Evolutionary conservation across 2,113 vertebrate species (phyloP).

Genomic region (Callionymus lyra): DNA sequence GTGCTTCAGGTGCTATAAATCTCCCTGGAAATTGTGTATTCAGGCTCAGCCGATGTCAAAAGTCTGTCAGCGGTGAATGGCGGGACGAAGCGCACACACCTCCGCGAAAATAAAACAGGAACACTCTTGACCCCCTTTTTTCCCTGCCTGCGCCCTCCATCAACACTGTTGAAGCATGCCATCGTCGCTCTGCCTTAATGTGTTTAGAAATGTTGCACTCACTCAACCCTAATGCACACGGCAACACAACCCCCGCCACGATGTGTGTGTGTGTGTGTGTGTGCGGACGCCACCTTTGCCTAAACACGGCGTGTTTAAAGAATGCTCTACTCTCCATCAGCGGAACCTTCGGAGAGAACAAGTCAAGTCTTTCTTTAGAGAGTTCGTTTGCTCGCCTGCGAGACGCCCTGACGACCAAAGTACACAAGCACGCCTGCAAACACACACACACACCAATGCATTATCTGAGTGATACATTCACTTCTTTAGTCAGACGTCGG

Average conservation of each 20-base stretch:
- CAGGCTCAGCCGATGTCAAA: constrained; percentile 54
- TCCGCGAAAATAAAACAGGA: constrained; percentile 60
- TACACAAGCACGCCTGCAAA: constrained; percentile 1
- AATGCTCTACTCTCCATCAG: constrained; percentile 51
- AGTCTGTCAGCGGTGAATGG: constrained; percentile 47
- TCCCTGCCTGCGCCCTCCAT: constrained; percentile 46
- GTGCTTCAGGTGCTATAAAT: constrained; percentile 12
- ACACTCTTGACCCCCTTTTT: constrained; percentile 48
- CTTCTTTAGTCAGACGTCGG: no score
- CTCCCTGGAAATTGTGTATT: constrained; percentile 51
- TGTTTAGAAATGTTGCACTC: constrained; percentile 66
- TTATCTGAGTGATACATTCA: no score
- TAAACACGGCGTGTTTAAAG: constrained; percentile 54
- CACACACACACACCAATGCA: background rate
- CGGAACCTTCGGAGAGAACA: constrained; percentile 21
- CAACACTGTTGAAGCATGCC: constrained; percentile 57
- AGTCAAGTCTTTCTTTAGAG: constrained; percentile 51
- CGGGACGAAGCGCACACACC: constrained; percentile 49
- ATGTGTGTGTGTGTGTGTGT: constrained; percentile 36
- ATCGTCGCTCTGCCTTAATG: constrained; percentile 52
- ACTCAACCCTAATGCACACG: constrained; percentile 57
- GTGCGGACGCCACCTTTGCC: constrained; percentile 46
- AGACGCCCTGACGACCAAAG: constrained; percentile 31
- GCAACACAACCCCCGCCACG: constrained; percentile 36
- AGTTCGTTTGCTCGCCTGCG: constrained; percentile 30